Conservation (phyloP, 2,113 vertebrate genomes). For the Pachyramphus minor region DNA sequence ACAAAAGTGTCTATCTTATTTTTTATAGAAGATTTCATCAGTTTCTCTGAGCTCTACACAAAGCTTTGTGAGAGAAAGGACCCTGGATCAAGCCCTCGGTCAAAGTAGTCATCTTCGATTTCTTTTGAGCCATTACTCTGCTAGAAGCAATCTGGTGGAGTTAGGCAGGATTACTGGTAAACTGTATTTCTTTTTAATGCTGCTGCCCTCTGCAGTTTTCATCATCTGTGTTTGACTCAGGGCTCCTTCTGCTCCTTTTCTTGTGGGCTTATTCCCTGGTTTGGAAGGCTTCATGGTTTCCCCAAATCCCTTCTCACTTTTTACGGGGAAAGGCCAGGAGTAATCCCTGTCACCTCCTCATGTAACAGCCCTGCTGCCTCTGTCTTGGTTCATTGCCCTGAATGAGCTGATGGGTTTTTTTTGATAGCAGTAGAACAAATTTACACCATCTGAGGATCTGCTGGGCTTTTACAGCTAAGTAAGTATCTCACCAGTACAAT, state of each 20-base stretch:
- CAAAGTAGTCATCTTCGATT: background rate
- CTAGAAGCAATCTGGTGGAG: background rate
- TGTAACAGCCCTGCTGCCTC: background rate
- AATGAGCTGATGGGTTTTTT: background rate
- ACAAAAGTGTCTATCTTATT: background rate
- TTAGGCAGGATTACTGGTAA: constrained; percentile 36
- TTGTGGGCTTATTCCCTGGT: background rate
- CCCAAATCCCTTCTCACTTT: background rate
- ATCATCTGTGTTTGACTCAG: background rate
- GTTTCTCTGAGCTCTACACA: background rate
- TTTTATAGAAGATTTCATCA: background rate
- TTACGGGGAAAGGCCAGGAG: background rate
- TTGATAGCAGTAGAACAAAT: background rate
- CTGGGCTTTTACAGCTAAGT: background rate
- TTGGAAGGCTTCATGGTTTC: background rate
- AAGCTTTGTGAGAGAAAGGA: background rate
- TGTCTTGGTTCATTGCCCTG: background rate
- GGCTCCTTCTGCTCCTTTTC: background rate
- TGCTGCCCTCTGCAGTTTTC: background rate
- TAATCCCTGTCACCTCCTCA: background rate
- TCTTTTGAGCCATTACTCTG: background rate
- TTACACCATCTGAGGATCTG: accelerated
- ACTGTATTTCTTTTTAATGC: background rate
- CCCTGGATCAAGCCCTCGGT: background rate
- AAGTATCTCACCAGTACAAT: background rate